Evolutionary conservation across 2,113 vertebrate genomes (phyloP), one percentile per base, ranked within the genome.

Genomic region (Heterotis niloticus): DNA sequence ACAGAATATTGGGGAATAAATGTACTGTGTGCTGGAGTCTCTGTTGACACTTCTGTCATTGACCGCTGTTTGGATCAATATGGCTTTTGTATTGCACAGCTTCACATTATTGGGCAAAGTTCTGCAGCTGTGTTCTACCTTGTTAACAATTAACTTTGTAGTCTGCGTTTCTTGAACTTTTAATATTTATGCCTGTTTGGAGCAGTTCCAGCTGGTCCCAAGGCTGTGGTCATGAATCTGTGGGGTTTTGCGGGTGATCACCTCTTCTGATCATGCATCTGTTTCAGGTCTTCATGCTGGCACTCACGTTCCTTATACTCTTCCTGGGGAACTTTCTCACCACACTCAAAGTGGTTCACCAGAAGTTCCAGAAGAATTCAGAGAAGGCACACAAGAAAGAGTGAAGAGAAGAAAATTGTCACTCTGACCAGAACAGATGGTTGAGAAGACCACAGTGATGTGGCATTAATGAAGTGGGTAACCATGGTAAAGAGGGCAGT

Each of bases 321-420:
- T 99, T 99, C 89, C 91, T 98, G 0, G 98, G 98, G 70, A 99
- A 99, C 68, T 97, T 98, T 80, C 94, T 99, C 84, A 99, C 96
- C 28, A 99, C 98, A 0, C 84, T 99, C 71, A 98, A 96, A 88
- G 98, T 99, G 5, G 96, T 99, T 79, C 95, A 94, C 82, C 86
- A 97, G 77, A 99, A 99, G 79, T 74, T 98, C 74, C 96, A 96
- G 90, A 94, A 96, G 85, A 98, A 96, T 87, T 91, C 92, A 84
- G 88, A 84, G 81, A 94, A 89, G 68, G 79, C 88, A 74, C 82
- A 87, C 69, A 96, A 95, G 88, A 90, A 88, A 78, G 89, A 91
- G 75, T 93, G 83, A 71, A 34, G 23, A 62, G 54, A 90, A 73
- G 69, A 16, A 5, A 18, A 78, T 18, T 10, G 18, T 69, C 28